Evolutionary conservation across 2,113 vertebrate species (phyloP).

Genomic region (Rallus limicola): DNA sequence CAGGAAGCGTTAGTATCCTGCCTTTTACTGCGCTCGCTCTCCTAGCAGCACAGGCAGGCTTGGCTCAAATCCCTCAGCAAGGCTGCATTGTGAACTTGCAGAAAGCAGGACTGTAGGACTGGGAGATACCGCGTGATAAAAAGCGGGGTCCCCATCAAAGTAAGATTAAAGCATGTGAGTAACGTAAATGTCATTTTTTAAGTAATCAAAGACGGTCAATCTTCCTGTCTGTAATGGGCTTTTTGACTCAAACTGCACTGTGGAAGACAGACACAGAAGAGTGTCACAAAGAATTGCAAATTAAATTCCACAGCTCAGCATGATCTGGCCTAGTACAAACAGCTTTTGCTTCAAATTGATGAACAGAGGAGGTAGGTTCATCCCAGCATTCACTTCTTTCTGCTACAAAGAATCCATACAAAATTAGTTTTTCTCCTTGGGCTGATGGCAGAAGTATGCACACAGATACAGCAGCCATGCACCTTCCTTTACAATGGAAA

Average conservation of each 20-base stretch:
- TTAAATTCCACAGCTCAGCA: slow-evolving; percentile 51
- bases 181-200: background rate
- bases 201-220: background rate
- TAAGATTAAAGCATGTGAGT: background rate
- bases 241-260: background rate
- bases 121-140: background rate
- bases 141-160: background rate
- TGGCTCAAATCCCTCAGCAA: background rate
- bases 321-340: slow-evolving; percentile 33
- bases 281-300: slow-evolving; percentile 44
- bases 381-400: slow-evolving; percentile 17
- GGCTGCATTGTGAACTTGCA: background rate
- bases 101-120: background rate
- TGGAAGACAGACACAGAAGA: background rate
- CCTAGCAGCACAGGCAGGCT: background rate
- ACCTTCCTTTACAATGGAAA: background rate
- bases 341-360: slow-evolving; percentile 40
- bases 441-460: background rate
- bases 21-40: background rate
- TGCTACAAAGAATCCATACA: slow-evolving; percentile 30
- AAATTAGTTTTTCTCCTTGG: slow-evolving; percentile 6
- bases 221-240: background rate
- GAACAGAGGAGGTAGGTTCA: slow-evolving; percentile 39
- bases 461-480: background rate
- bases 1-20: background rate